Evolutionary conservation across 2,888 invertebrate species (phyloP).

Genomic region (Ophion ellenae): DNA sequence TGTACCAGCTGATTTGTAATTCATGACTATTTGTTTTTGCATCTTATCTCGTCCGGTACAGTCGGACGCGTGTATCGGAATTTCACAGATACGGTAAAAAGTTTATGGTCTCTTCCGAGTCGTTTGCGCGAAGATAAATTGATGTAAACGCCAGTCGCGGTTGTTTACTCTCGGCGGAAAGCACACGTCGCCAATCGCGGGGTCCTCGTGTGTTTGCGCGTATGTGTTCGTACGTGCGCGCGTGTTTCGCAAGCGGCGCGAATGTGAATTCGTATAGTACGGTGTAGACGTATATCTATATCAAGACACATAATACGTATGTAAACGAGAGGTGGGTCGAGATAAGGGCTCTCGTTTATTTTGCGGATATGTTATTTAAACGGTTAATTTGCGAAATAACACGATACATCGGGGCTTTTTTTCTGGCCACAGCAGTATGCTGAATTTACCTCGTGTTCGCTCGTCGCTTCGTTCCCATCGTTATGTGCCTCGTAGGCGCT

Average conservation of each 20-base stretch:
- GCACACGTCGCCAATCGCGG: conserved; percentile 47
- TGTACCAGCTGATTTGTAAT: conserved; percentile 59
- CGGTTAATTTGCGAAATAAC: conserved; percentile 35
- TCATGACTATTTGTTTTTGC: conserved; percentile 16
- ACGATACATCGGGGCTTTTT: conserved; percentile 8
- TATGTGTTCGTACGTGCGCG: conserved; percentile 14
- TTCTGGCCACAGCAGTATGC: conserved; percentile 12
- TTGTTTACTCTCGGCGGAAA: conserved; percentile 59
- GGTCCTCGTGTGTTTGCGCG: not conserved
- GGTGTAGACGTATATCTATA: not conserved
- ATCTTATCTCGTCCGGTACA: not conserved
- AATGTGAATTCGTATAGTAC: conserved; percentile 32
- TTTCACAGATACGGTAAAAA: not conserved
- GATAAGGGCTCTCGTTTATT: conserved; percentile 41
- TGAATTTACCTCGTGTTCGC: conserved; percentile 27
- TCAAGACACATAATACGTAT: conserved; percentile 9
- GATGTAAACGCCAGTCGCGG: conserved; percentile 40
- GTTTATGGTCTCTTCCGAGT: not conserved
- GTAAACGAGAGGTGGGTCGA: conserved; percentile 20
- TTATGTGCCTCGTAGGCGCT: conserved; percentile 22
- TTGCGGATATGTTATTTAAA: conserved; percentile 44
- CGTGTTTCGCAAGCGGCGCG: conserved; percentile 53
- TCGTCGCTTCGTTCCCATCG: not conserved
- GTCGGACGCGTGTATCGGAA: conserved; percentile 10
- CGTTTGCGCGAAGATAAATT: conserved; percentile 39